These are phyloP conservation scores for Tridacna crocea DNA, from an alignment of 2,888 invertebrate genomes.

Conservation along the genomic window DNA sequence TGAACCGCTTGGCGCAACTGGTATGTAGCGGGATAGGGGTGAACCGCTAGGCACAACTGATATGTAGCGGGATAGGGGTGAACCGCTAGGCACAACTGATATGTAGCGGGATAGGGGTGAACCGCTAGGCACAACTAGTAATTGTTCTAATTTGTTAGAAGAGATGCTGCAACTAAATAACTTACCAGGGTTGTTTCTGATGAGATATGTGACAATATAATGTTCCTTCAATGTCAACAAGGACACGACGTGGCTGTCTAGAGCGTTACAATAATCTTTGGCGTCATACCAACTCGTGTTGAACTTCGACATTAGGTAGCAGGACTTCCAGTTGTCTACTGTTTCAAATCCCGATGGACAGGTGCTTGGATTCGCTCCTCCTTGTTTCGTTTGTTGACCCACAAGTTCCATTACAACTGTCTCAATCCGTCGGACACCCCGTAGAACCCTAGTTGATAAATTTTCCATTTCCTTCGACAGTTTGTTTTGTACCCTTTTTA, in stretches of 20 bases:
- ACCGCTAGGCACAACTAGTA: too few relatives aligned
- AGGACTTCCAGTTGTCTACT: slow-evolving; percentile 73
- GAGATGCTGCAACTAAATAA: background rate
- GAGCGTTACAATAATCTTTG: slow-evolving; percentile 75
- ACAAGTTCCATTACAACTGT: slow-evolving; percentile 46
- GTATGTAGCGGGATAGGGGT: too few relatives aligned
- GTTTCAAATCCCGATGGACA: slow-evolving; percentile 76
- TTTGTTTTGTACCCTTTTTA: slow-evolving; percentile 52
- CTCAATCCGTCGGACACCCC: slow-evolving; percentile 73
- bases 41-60: too few relatives aligned
- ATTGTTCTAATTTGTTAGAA: too few relatives aligned
- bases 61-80: too few relatives aligned
- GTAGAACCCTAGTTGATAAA: slow-evolving; percentile 65
- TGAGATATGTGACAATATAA: slow-evolving; percentile 74
- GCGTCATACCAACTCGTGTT: slow-evolving; percentile 79
- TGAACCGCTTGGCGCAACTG: too few relatives aligned
- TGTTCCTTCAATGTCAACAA: slow-evolving; percentile 77
- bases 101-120: too few relatives aligned
- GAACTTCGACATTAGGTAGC: slow-evolving; percentile 78
- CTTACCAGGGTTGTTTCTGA: slow-evolving; percentile 76
- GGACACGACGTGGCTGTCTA: slow-evolving; percentile 76
- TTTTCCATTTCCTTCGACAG: slow-evolving; percentile 63
- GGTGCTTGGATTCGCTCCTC: background rate
- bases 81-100: too few relatives aligned
- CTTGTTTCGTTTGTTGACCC: slow-evolving; percentile 21